These are phyloP conservation scores for Crossocerus cetratus DNA, from an alignment of 2,888 invertebrate species.

Conservation along the genomic window DNA sequence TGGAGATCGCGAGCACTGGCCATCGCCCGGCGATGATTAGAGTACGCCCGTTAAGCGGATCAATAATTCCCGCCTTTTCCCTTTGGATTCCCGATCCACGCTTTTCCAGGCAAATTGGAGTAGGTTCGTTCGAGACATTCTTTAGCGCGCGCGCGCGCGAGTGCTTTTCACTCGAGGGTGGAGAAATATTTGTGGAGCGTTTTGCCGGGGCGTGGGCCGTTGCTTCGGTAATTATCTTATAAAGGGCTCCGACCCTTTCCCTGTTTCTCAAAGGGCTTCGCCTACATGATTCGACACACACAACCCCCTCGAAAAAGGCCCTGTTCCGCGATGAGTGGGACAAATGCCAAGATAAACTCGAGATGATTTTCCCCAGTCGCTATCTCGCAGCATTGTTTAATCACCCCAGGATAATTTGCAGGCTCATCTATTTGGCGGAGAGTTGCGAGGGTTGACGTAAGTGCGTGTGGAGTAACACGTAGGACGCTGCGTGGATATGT, in stretches of 20 bases:
- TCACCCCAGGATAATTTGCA: slow-evolving; percentile 23
- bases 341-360: not conserved
- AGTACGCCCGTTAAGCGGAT: slow-evolving; percentile 21
- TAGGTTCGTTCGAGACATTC: not conserved
- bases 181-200: slow-evolving; percentile 1
- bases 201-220: not conserved
- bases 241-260: not conserved
- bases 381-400: slow-evolving; percentile 21
- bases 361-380: slow-evolving; percentile 13
- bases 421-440: slow-evolving; percentile 30
- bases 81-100: not conserved
- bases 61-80: slow-evolving; percentile 41
- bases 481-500: not conserved
- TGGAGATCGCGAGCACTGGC: slow-evolving; percentile 40
- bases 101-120: not conserved
- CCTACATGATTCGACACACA: not conserved
- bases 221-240: not conserved
- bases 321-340: not conserved
- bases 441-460: not conserved
- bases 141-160: not conserved
- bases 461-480: not conserved
- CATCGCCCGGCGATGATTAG: not conserved
- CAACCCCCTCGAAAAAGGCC: not conserved
- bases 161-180: not conserved
- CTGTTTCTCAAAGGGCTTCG: not conserved